Percentiles rank a stretch among this genome's conserved stretches.
These are phyloP conservation scores for Gila orcuttii DNA, from an alignment of 2,113 vertebrate species.

Conservation along the genomic window DNA sequence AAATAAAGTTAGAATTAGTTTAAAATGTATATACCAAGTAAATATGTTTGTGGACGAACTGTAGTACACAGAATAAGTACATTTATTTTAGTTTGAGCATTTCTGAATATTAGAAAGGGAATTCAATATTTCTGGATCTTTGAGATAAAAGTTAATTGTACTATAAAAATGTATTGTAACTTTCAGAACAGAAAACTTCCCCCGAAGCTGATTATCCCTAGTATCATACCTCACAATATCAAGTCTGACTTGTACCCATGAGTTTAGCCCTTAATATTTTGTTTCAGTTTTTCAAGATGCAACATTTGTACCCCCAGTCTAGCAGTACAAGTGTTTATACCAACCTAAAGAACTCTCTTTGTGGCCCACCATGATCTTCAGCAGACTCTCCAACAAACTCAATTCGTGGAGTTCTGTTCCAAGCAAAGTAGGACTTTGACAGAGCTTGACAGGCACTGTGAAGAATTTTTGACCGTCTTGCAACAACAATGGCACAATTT, in stretches of 20 bases:
- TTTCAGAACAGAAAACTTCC: not conserved
- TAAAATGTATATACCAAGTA: too few relatives aligned
- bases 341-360: not conserved
- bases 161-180: too few relatives aligned
- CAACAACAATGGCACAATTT: slow-evolving; percentile 3
- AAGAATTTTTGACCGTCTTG: slow-evolving; percentile 1
- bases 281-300: not conserved
- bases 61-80: too few relatives aligned
- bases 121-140: too few relatives aligned
- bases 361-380: slow-evolving; percentile 11
- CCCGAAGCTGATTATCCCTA: not conserved
- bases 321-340: not conserved
- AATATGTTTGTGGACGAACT: too few relatives aligned
- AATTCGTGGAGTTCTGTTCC: not conserved
- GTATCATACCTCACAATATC: slow-evolving; percentile 6
- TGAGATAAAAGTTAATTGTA: not conserved
- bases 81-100: too few relatives aligned
- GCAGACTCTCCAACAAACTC: slow-evolving; percentile 4
- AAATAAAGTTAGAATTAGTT: too few relatives aligned
- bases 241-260: not conserved
- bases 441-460: slow-evolving; percentile 11
- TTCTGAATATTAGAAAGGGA: too few relatives aligned
- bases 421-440: not conserved
- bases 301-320: not conserved
- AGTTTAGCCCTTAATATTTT: not conserved